phyloP scores from a whole-genome alignment of 35 echinoderm and acorn worm species.

The Apostichopus californicus region DNA sequence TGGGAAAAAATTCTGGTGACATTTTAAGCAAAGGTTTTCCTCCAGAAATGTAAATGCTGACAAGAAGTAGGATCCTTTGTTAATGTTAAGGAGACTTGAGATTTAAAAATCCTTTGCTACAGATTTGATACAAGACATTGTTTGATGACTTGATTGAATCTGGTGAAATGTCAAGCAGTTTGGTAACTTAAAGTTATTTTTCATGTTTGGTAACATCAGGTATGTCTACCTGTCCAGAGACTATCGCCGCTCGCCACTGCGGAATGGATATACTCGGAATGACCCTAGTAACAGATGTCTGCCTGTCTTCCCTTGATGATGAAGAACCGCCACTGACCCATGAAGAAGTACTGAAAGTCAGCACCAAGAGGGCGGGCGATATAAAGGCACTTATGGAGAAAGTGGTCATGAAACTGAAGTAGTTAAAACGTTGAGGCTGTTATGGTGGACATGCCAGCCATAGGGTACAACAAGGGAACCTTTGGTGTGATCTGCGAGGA shows the following conservation, averaged over 20 bases:
- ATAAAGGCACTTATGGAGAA: slow-evolving; percentile 63
- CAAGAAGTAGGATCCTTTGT: too few relatives aligned
- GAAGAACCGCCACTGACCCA: slow-evolving; percentile 58
- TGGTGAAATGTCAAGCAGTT: too few relatives aligned
- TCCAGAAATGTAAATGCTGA: too few relatives aligned
- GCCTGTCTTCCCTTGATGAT: slow-evolving; percentile 59
- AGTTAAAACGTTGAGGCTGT: slow-evolving; percentile 18
- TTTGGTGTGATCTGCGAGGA: too few relatives aligned
- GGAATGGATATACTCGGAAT: slow-evolving; percentile 78
- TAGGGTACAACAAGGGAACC: too few relatives aligned
- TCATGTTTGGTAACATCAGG: slow-evolving; percentile 43
- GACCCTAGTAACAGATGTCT: slow-evolving; percentile 79
- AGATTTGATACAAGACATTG: too few relatives aligned
- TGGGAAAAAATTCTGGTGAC: too few relatives aligned
- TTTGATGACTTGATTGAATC: too few relatives aligned
- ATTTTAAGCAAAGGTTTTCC: too few relatives aligned
- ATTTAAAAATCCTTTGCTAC: too few relatives aligned
- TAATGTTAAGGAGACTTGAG: too few relatives aligned
- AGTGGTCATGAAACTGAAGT: not conserved
- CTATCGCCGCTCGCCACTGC: slow-evolving; percentile 84
- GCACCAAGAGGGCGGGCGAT: slow-evolving; percentile 46
- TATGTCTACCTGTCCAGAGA: slow-evolving; percentile 95
- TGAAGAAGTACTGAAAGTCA: slow-evolving; percentile 75
- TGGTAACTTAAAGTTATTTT: too few relatives aligned
- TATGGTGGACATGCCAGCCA: not conserved